These are phyloP conservation scores for Ochropleura plecta DNA, from an alignment of 2,888 invertebrate species.

Conservation along the genomic window DNA sequence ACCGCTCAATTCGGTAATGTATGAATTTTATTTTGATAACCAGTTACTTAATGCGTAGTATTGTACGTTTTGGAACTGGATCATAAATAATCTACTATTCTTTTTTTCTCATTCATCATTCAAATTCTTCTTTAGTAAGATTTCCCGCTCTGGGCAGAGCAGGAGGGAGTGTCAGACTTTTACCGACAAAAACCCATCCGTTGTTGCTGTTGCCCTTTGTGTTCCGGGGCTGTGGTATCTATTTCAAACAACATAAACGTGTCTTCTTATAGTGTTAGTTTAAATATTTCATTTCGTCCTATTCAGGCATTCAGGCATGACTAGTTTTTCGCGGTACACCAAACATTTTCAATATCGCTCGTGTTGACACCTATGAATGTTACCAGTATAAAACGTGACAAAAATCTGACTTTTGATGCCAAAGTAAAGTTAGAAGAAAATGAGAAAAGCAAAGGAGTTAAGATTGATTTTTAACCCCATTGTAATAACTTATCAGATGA, in stretches of 20 bases:
- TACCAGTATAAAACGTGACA: slow-evolving; percentile 77
- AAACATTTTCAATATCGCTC: slow-evolving; percentile 76
- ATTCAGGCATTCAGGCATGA: slow-evolving; percentile 4
- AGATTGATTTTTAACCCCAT: slow-evolving; percentile 10
- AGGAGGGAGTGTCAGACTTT: no score
- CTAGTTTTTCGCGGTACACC: slow-evolving; percentile 69
- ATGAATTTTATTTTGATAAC: not conserved
- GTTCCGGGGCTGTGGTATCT: no score
- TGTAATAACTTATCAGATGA: not conserved
- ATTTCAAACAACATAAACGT: no score
- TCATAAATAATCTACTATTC: not conserved
- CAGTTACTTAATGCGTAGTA: not conserved
- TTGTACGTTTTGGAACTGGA: not conserved
- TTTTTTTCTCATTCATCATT: no score
- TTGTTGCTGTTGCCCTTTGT: no score
- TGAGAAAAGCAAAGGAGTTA: slow-evolving; percentile 3
- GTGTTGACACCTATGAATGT: slow-evolving; percentile 72
- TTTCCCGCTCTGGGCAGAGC: no score
- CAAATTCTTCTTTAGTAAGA: no score
- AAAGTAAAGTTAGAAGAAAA: slow-evolving; percentile 55
- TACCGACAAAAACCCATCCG: no score
- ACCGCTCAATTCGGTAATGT: not conserved
- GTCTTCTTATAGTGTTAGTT: no score
- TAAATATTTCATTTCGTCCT: no score
- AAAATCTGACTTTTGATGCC: slow-evolving; percentile 63